phyloP scores from a whole-genome alignment of 2,888 invertebrate species.

The Cryptosula pallasiana region DNA sequence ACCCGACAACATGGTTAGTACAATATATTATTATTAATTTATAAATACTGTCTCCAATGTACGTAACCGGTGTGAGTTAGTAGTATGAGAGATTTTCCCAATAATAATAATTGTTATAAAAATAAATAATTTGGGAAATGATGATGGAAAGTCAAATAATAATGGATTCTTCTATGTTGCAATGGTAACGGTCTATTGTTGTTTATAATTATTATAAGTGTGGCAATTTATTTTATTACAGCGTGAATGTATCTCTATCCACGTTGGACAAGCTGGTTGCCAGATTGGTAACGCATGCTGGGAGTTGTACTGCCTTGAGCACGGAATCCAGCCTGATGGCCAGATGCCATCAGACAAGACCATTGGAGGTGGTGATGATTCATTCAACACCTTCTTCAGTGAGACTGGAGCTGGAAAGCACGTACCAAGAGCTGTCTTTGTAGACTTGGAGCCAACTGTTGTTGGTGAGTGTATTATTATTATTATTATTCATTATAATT shows the following conservation, averaged over 20 bases:
- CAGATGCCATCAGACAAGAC: conserved; percentile 72
- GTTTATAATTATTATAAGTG: no score
- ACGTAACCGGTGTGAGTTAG: no score
- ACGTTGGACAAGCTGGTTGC: conserved; percentile 53
- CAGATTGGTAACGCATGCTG: conserved; percentile 56
- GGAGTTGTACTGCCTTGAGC: conserved; percentile 56
- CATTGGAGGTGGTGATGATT: conserved; percentile 63
- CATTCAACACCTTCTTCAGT: conserved; percentile 68
- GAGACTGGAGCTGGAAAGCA: conserved; percentile 91
- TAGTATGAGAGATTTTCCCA: no score
- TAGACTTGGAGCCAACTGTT: conserved; percentile 89
- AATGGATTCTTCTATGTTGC: no score
- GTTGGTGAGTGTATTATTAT: conserved; percentile 60
- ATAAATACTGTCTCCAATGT: no score
- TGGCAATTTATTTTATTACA: no score
- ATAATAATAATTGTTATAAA: no score
- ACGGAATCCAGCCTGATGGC: conserved; percentile 54
- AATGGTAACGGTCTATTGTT: no score
- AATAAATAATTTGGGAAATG: no score
- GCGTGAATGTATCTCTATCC: conserved; percentile 52
- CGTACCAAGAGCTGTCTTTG: conserved; percentile 84
- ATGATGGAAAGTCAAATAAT: no score
- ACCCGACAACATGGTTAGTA: neutral
- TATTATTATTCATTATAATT: no score
- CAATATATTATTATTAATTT: no score